A percentile compares a stretch with the other conserved stretches of the same genome.
Conservation (phyloP, 2,888 invertebrate species). For the Entomobrya multifasciata region DNA sequence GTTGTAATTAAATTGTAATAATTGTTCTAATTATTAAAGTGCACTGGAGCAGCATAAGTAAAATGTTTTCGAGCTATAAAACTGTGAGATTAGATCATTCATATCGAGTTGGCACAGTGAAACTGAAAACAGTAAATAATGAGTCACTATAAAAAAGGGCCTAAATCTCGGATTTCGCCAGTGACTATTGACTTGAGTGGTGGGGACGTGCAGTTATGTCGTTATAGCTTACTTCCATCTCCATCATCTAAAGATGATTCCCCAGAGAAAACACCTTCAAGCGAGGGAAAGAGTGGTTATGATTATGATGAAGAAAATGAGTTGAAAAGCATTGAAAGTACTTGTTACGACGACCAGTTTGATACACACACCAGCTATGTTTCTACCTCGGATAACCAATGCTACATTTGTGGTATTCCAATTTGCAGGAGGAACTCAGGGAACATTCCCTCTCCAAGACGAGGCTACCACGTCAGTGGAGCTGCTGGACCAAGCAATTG, state of each 20-base stretch:
- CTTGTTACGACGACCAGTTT: background rate
- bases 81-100: too few species aligned
- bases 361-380: conserved; percentile 44
- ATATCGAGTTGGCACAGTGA: too few species aligned
- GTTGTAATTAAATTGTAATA: too few species aligned
- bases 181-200: conserved; percentile 23
- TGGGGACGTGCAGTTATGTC: conserved; percentile 29
- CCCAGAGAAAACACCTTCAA: background rate
- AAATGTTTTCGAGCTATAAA: too few species aligned
- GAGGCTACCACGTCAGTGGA: conserved; percentile 76
- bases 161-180: background rate
- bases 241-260: background rate
- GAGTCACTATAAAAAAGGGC: background rate
- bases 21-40: too few species aligned
- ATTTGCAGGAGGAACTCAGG: conserved; percentile 76
- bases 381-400: background rate
- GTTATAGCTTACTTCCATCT: background rate
- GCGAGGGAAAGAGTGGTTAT: too few species aligned
- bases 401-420: conserved; percentile 3
- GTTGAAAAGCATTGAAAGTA: too few species aligned
- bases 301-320: too few species aligned
- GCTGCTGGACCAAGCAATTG: conserved; percentile 54
- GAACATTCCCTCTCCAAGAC: conserved; percentile 76
- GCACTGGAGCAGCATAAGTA: too few species aligned
- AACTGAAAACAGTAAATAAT: background rate